Conservation (phyloP, 2,797 vertebrate genomes). For the Sciaenops ocellatus region DNA sequence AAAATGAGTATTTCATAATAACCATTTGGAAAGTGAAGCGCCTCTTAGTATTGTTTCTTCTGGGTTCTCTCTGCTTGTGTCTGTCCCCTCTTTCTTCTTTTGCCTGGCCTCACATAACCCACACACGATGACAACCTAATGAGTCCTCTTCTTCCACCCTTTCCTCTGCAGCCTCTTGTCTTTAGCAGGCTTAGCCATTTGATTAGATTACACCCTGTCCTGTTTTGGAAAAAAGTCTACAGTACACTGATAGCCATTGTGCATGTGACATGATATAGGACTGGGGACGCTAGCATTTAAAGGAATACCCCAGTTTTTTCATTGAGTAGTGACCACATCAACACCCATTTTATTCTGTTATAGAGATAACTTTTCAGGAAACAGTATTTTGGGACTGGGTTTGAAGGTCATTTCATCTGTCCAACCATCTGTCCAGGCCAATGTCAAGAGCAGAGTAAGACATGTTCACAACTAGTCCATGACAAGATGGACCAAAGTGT, state of each 20-base stretch:
- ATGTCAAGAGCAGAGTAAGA: background rate
- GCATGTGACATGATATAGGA: constrained; percentile 4
- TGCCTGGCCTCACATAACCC: constrained; percentile 11
- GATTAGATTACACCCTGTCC: constrained; percentile 48
- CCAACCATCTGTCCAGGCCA: too few species aligned
- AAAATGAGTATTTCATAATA: background rate
- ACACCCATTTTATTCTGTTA: background rate
- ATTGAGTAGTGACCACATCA: background rate
- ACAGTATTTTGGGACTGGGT: background rate
- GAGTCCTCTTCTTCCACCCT: constrained; percentile 45
- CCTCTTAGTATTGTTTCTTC: background rate
- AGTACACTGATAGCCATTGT: background rate
- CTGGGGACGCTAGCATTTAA: background rate
- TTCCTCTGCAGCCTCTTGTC: constrained; percentile 27
- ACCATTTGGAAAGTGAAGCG: background rate
- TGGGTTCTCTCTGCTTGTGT: background rate
- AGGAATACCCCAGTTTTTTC: background rate
- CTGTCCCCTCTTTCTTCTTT: background rate
- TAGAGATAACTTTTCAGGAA: background rate
- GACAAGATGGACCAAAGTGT: background rate
- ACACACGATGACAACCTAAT: constrained; percentile 52
- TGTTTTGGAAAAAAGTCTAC: constrained; percentile 2
- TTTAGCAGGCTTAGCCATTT: constrained; percentile 14
- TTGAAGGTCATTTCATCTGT: background rate
- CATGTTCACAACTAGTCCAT: background rate